Base-by-base conservation (phyloP, 2,113 vertebrate species). In the Centropristis striata region DNA sequence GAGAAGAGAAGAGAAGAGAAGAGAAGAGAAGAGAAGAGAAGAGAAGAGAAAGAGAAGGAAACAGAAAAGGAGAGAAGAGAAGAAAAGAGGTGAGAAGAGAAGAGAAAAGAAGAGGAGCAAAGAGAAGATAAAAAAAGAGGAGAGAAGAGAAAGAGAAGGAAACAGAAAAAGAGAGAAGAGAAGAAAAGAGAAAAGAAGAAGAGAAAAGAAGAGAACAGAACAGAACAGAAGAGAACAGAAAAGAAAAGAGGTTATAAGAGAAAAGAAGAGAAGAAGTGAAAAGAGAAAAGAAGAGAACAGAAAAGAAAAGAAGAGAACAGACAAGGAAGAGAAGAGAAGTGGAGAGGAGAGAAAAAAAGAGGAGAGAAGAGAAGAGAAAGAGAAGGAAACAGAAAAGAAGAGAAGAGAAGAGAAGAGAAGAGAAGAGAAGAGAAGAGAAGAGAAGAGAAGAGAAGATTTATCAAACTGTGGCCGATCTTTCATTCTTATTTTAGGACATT, bases 401-500 rank as follows among this genome's bases (percentile, higher is more conserved):
- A 65, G 44, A 41, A 47, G 46, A 51, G 49, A 54, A 39, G 15
- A 63, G 23, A 58, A 55, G 46, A 66, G 69, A 41, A 64, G 15
- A 66, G 46, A 51, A 47, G 53, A 57, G 39, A 57, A 55, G 18
- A 73, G 32, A 68, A 50, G 46, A 28, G 49, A 55, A 54, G 51
- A 63, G 53, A 57, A 55, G 8, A 70, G 36, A 66, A 54, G 44
- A 64, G 68, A 47, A 70, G 14, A 69, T 71, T 41, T 61, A 69
- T 69, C 68, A 81, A 50, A 51, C 41, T 44, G 39, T n/a, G 27
- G 37, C 18, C 44, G 23, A 73, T 75, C 55, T 16, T 28, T 83
- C 61, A 46, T 76, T 80, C 41, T 72, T 82, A 47, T 82, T 78
- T 81, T 18, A 61, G 49, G 53, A 79, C 71, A 61, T 85, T 68